phyloP scores from a whole-genome alignment of 2,797 vertebrate species.

The Chiroxiphia lanceolata region DNA sequence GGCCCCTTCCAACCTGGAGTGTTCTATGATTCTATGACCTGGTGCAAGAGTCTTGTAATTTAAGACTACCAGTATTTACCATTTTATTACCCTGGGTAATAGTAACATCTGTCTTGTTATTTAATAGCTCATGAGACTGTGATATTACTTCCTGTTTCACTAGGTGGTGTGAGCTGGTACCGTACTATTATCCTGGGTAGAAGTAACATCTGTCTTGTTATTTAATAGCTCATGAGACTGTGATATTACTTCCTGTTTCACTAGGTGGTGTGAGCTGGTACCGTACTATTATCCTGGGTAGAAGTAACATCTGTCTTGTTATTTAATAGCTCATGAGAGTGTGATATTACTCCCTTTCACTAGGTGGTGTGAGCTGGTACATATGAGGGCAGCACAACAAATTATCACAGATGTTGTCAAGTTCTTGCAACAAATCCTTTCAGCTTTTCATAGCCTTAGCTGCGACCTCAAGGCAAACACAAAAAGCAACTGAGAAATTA shows the following conservation, averaged over 20 bases:
- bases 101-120: background rate
- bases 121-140: background rate
- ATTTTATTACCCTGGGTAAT: background rate
- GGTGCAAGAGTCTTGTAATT: background rate
- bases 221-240: background rate
- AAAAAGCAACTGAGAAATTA: background rate
- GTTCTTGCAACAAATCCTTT: background rate
- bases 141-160: background rate
- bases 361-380: background rate
- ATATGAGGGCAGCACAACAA: background rate
- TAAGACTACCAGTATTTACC: background rate
- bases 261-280: background rate
- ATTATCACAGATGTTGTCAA: background rate
- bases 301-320: background rate
- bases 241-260: background rate
- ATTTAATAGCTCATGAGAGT: background rate
- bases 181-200: background rate
- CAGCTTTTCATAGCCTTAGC: background rate
- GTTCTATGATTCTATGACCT: background rate
- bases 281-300: background rate
- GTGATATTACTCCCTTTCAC: background rate
- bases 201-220: background rate
- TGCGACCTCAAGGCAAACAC: background rate
- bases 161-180: background rate
- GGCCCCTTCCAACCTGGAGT: background rate